These are phyloP conservation scores for Drosophila austrosaltans DNA, from an alignment of 2,888 invertebrate genomes.

Conservation along the genomic window DNA sequence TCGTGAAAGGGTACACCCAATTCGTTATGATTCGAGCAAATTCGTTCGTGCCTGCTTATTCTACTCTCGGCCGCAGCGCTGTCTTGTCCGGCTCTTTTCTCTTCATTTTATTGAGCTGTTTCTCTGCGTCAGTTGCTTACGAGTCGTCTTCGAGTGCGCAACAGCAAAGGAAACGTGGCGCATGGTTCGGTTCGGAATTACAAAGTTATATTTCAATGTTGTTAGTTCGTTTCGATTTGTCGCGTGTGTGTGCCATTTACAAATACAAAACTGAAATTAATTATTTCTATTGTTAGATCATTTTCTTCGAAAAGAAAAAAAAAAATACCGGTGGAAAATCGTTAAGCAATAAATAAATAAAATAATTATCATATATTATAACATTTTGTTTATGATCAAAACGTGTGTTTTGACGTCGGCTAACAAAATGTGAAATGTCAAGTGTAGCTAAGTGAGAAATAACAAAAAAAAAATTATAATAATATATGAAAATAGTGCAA, in stretches of 20 bases:
- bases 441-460: slow-evolving; percentile 45
- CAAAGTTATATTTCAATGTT: slow-evolving; percentile 37
- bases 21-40: background rate
- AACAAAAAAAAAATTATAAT: background rate
- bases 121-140: slow-evolving; percentile 67
- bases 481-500: slow-evolving; percentile 23
- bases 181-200: slow-evolving; percentile 36
- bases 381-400: slow-evolving; percentile 66
- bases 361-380: slow-evolving; percentile 44
- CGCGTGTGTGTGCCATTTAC: slow-evolving; percentile 58
- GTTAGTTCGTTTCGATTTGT: slow-evolving; percentile 38
- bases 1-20: background rate
- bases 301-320: slow-evolving; percentile 28
- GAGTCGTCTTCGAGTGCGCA: slow-evolving; percentile 79
- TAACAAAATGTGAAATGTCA: slow-evolving; percentile 69
- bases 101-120: slow-evolving; percentile 16
- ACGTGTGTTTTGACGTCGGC: slow-evolving; percentile 62
- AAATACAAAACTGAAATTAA: slow-evolving; percentile 29
- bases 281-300: slow-evolving; percentile 24
- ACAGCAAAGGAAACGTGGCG: slow-evolving; percentile 58
- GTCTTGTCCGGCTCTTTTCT: background rate
- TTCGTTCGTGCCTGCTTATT: background rate
- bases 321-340: slow-evolving; percentile 41
- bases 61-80: slow-evolving; percentile 1
- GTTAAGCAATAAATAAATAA: slow-evolving; percentile 53